A percentile compares a stretch with the other conserved stretches of the same genome.
Evolutionary conservation across 2,888 invertebrate genomes (phyloP).

Genomic region (Xylocampa areola): DNA sequence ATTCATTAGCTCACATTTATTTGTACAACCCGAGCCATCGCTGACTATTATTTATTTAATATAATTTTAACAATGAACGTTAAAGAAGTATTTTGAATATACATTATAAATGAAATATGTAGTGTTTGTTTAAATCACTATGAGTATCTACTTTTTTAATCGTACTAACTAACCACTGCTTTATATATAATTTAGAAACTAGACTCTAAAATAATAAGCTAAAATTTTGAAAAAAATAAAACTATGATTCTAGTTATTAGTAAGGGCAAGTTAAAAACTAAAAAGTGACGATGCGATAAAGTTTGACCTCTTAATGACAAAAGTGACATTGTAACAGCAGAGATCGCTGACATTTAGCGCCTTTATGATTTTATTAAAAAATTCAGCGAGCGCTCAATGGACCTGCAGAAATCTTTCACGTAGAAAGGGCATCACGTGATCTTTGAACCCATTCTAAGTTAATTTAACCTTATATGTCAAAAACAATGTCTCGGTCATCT

Average conservation of each 20-base stretch:
- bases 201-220: too few relatives aligned
- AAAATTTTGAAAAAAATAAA: too few relatives aligned
- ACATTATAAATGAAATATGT: background rate
- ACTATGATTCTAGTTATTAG: too few relatives aligned
- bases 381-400: conserved; percentile 39
- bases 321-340: conserved; percentile 24
- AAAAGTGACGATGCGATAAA: background rate
- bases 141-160: background rate
- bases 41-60: conserved; percentile 11
- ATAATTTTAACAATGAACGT: background rate
- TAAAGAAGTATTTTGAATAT: background rate
- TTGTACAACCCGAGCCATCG: background rate
- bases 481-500: conserved; percentile 37
- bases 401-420: conserved; percentile 52
- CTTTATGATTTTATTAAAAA: conserved; percentile 50
- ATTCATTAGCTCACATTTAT: conserved; percentile 27
- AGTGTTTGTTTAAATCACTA: background rate
- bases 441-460: conserved; percentile 40
- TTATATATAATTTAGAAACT: too few relatives aligned
- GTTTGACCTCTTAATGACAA: conserved; percentile 12
- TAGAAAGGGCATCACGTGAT: conserved; percentile 51
- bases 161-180: too few relatives aligned
- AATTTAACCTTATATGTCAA: conserved; percentile 32
- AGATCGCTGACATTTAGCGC: conserved; percentile 35
- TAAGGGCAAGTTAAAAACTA: background rate